Base-by-base conservation (phyloP, 2,113 vertebrate species). In the Andinoacara biseriatus region DNA sequence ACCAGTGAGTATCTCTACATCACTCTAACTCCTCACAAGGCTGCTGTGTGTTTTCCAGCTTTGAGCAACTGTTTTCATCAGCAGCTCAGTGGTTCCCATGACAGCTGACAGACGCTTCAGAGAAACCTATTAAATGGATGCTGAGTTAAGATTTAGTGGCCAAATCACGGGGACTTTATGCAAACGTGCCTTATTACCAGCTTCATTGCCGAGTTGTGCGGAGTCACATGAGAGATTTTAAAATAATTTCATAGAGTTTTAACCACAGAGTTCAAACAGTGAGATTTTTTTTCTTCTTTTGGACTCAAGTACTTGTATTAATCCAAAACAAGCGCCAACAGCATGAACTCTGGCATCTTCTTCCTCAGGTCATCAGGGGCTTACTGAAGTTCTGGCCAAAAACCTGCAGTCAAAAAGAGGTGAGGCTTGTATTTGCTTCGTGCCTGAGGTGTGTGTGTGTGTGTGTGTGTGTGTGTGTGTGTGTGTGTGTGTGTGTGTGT, bases 391-490 rank as follows among this genome's bases (percentile, higher is more conserved):
- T 98, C 96, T 99, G 98, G 98, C 98, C 98, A 78, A 99, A 99
- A 97, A 99, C 98, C 9, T 99, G 98, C 97, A 99, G 98, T 98
- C 98, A 99, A 94, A 99, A 99, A 95, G 98, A 99, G 96, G 98
- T 99, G 79, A 85, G 79, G 5, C 14, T 5, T 0, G 3, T 10
- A 7, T 2, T 43, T 31, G 22, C 2, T 10, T 26, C 7, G 0
- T 9, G 2, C 0, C 0, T 9, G 0, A 14, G 5, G 8, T 40
- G 31, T 31, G 59, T 33, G 26, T 59, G 10, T 56, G 10, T 83
- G 33, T 54, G 74, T 77, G 22, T 56, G 29, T 59, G 22, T 31
- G 5, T 18, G 46, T 29, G 3, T 26, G 33, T 7, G 33, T 31
- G 58, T 33, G 26, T 58, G 10, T 58, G 14, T 85, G 33, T 57